phyloP scores from a whole-genome alignment of 2,113 vertebrate species.

The Piprites chloris region DNA sequence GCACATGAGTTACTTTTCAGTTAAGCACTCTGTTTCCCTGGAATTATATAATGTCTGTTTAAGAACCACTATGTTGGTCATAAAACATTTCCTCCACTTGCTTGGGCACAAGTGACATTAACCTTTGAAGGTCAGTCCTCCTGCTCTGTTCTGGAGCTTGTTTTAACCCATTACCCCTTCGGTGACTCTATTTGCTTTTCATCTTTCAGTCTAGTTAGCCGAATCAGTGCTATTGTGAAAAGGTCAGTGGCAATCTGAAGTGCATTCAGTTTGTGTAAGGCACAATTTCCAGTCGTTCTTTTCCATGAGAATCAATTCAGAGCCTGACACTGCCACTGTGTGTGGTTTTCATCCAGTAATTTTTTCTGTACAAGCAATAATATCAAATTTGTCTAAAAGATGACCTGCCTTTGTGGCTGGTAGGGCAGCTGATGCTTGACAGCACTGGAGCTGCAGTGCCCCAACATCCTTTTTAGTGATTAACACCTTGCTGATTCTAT shows the following conservation, averaged over 20 bases:
- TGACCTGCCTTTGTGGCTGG: neutral
- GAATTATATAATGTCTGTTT: neutral
- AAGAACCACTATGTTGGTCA: neutral
- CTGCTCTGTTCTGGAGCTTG: neutral
- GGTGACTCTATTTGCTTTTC: constrained; percentile 43
- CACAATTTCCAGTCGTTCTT: constrained; percentile 2
- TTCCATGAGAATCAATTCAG: neutral
- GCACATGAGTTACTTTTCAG: neutral
- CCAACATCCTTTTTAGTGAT: neutral
- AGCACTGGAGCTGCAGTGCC: neutral
- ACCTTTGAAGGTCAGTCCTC: constrained; percentile 55
- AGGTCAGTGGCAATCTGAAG: constrained; percentile 61
- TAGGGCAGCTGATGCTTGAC: neutral
- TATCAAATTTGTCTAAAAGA: neutral
- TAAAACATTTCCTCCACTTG: neutral
- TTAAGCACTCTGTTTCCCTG: neutral
- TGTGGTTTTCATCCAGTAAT: neutral
- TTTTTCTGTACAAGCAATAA: neutral
- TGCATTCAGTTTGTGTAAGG: neutral
- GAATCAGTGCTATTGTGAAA: constrained; percentile 55
- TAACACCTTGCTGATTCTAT: neutral
- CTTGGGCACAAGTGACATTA: neutral
- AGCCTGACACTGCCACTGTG: neutral
- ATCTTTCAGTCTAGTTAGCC: neutral
- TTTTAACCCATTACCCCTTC: constrained; percentile 43